phyloP scores from a whole-genome alignment of 2,113 vertebrate species.

The Paramormyrops kingsleyae region DNA sequence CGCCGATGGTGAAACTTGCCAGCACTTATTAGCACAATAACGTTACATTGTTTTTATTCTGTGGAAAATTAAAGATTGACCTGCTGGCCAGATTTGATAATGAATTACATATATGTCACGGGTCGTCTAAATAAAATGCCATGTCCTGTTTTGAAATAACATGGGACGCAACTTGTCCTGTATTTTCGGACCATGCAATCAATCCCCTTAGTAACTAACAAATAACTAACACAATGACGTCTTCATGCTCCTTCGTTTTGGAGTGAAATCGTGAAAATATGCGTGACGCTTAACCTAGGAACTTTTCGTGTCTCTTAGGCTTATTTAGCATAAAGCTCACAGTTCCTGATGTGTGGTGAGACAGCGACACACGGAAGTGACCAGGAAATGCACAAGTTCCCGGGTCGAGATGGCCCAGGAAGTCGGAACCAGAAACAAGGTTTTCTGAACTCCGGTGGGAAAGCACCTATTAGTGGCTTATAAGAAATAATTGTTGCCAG shows the following conservation, averaged over 20 bases:
- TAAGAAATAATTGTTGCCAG: not conserved
- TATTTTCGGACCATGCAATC: not conserved
- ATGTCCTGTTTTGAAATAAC: not conserved
- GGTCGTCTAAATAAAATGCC: not conserved
- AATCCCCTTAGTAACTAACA: not conserved
- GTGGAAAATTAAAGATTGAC: not conserved
- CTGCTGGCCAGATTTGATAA: not conserved
- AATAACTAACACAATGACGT: not conserved
- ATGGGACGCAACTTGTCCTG: not conserved
- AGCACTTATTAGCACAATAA: not conserved
- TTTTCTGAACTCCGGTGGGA: not conserved
- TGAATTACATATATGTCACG: not conserved
- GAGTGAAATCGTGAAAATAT: not conserved
- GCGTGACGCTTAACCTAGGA: not conserved
- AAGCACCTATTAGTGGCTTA: not conserved
- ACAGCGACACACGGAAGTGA: not conserved
- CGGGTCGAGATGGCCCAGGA: not conserved
- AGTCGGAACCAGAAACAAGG: not conserved
- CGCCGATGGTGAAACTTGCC: not conserved
- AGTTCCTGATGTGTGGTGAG: not conserved
- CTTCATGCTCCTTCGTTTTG: not conserved
- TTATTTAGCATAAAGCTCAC: not conserved
- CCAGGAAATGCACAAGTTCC: not conserved
- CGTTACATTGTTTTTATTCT: not conserved
- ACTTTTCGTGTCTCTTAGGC: no score